Percentiles rank a stretch among this genome's conserved stretches.
phyloP scores from a whole-genome alignment of 92 coral and sea anemone species.

The Heliopora coerulea region DNA sequence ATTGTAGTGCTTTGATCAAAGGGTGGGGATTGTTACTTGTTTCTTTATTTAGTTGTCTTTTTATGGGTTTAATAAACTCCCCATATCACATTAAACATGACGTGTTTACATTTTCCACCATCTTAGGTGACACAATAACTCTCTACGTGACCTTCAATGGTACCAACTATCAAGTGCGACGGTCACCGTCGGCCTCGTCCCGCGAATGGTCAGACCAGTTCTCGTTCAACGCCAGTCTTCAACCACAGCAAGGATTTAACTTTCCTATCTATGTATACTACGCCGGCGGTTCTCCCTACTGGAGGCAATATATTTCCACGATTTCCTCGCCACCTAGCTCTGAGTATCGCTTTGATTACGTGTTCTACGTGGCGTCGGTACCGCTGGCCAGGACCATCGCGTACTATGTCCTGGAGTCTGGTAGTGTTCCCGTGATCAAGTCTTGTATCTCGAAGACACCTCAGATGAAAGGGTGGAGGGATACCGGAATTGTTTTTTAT shows the following conservation, averaged over 20 bases:
- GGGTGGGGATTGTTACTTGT: too few species aligned
- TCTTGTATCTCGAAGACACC: slow-evolving; percentile 74
- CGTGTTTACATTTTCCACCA: neutral
- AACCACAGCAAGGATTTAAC: slow-evolving; percentile 70
- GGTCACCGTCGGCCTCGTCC: slow-evolving; percentile 75
- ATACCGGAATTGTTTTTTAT: slow-evolving; percentile 81
- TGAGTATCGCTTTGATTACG: slow-evolving; percentile 87
- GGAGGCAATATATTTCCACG: slow-evolving; percentile 89
- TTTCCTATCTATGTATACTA: slow-evolving; percentile 83
- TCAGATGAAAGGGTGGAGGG: slow-evolving; percentile 83
- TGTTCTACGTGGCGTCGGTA: slow-evolving; percentile 76
- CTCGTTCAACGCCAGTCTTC: slow-evolving; percentile 67
- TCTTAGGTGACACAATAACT: slow-evolving; percentile 60
- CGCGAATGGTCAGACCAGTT: slow-evolving; percentile 86
- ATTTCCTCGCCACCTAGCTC: slow-evolving; percentile 75
- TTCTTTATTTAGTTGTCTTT: too few species aligned
- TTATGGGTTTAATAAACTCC: too few species aligned
- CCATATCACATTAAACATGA: too few species aligned
- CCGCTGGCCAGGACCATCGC: slow-evolving; percentile 56
- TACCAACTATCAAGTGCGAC: slow-evolving; percentile 76
- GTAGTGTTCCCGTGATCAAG: slow-evolving; percentile 85
- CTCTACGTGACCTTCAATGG: slow-evolving; percentile 79
- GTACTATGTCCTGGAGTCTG: slow-evolving; percentile 74
- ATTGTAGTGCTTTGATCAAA: too few species aligned
- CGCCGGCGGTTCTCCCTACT: slow-evolving; percentile 95